Evolutionary conservation across 2,888 invertebrate species (phyloP), one percentile per base, ranked within the genome.

Genomic region (Amphipyra berbera): DNA sequence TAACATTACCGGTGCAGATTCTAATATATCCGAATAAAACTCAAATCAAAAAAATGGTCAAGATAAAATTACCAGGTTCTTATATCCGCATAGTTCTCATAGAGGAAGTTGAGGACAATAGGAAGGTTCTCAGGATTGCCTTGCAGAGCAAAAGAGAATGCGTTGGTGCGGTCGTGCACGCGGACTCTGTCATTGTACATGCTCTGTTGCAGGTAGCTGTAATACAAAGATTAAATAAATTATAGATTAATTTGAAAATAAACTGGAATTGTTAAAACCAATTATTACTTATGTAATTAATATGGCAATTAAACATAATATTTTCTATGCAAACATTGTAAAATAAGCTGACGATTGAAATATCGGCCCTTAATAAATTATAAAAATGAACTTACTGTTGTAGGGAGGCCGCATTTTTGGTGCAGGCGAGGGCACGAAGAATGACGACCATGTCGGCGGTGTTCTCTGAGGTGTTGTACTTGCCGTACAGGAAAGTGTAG

Each of bases 401-500:
- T 1, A 95, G 52, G 1, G 84, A 85, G 10, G 67, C 45, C 13
- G 68, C 69, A 30, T 90, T 81, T 27, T 40, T 91, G 2, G 94
- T 93, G 82, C 95, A 95, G 1, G 84, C 92, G 0, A 95, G 88
- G 9, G 93, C 78, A 0, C 96, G 95, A 12, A 97, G 90, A 0
- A 96, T 95, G 49, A 91, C 90, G 1, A 97, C 92, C 83, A 97
- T 95, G 12, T 95, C 95, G 1, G 92, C 91, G 47, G 96, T 95
- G 75, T 97, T 97, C 9, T 96, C 87, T 0, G 96, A 96, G 0
- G 95, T 83, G 56, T 95, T 95, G 52, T 96, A 97, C 60, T 90
- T 88, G 0, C 90, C 49, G 90, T 95, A 96, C 33, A 96, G 91
- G 88, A 96, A 96, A 12, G 96, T 73, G 95, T 96, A 97, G 78